Evolutionary conservation across 2,113 vertebrate genomes (phyloP).

Genomic region (Thalassarche chlororhynchos): DNA sequence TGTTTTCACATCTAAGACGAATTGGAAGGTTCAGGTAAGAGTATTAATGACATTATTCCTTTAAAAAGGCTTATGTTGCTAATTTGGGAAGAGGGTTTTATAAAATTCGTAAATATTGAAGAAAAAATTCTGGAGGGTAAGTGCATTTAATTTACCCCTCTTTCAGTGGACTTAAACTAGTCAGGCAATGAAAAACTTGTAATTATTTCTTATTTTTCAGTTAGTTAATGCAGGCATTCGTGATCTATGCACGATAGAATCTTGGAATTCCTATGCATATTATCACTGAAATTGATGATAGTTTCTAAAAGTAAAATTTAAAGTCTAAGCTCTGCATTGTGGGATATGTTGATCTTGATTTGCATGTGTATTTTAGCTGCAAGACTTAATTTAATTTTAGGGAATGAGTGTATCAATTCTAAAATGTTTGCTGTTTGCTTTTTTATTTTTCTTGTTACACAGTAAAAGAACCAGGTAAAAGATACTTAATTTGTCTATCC

Average conservation of each 20-base stretch:
- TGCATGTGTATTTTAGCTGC: neutral
- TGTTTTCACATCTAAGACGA: slow-evolving; percentile 99
- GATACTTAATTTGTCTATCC: neutral
- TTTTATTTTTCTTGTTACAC: neutral
- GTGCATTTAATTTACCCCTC: neutral
- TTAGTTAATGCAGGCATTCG: neutral
- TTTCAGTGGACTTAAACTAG: neutral
- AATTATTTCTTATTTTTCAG: neutral
- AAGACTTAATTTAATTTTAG: neutral
- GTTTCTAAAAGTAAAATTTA: neutral
- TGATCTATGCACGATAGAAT: neutral
- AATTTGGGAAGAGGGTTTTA: neutral
- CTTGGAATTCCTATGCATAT: neutral
- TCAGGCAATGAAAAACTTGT: neutral
- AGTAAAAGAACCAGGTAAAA: neutral
- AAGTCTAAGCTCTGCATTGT: neutral
- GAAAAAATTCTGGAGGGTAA: neutral
- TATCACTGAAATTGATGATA: neutral
- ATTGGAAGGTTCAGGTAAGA: slow-evolving; percentile 97
- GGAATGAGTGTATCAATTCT: neutral
- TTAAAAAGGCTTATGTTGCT: neutral
- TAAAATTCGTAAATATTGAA: neutral
- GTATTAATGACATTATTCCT: neutral
- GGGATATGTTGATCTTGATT: neutral
- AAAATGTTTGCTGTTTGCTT: neutral